Evolutionary conservation across 2,797 vertebrate species (phyloP).

Genomic region (Phalloptychus januarius): DNA sequence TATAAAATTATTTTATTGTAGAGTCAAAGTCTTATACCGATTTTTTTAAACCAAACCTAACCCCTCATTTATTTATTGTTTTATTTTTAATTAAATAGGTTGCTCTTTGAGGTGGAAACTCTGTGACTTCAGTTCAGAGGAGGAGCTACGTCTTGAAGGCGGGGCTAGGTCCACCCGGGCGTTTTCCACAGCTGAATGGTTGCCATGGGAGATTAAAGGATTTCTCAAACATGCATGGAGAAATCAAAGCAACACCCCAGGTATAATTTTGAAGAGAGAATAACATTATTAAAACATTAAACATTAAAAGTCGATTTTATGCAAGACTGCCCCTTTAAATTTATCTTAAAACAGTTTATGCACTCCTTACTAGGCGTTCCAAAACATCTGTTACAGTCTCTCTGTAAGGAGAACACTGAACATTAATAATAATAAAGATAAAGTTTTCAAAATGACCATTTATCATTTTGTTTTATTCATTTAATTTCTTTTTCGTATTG

Average conservation of each 20-base stretch:
- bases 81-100: too few relatives aligned
- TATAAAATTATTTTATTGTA: not conserved
- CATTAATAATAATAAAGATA: not conserved
- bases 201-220: too few relatives aligned
- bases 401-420: not conserved
- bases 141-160: too few relatives aligned
- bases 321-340: not conserved
- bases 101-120: too few relatives aligned
- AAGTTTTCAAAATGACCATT: not conserved
- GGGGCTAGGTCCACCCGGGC: too few relatives aligned
- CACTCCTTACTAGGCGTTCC: not conserved
- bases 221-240: too few relatives aligned
- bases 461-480: not conserved
- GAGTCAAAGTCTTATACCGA: not conserved
- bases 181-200: too few relatives aligned
- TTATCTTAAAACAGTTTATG: not conserved
- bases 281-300: too few relatives aligned
- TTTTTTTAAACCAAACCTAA: not conserved
- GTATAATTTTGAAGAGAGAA: too few relatives aligned
- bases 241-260: too few relatives aligned
- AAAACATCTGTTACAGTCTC: not conserved
- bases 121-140: too few relatives aligned
- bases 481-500: not conserved
- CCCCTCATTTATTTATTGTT: not conserved
- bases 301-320: too few relatives aligned